A percentile compares a stretch with the other conserved stretches of the same genome.
Evolutionary conservation across 2,797 vertebrate species (phyloP).

Genomic region (Xiphophorus birchmanni): DNA sequence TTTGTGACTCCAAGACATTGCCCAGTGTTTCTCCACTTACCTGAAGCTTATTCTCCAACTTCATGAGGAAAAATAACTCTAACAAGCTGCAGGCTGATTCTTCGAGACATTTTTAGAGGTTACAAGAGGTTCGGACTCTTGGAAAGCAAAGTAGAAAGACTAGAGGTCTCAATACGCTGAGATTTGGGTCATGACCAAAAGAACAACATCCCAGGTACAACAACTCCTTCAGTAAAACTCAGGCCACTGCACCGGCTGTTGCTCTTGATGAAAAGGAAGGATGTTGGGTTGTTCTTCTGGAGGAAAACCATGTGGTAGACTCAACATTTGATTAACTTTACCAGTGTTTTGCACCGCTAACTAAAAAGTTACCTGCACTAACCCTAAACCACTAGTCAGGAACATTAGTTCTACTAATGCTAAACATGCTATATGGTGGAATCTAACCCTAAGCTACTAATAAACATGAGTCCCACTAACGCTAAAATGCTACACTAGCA

Average conservation of each 20-base stretch:
- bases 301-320: neutral
- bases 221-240: neutral
- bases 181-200: neutral
- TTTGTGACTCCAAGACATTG: slow-evolving; percentile 22
- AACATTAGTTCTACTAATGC: too few species aligned
- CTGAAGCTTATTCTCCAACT: neutral
- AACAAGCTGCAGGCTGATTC: slow-evolving; percentile 7
- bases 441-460: too few species aligned
- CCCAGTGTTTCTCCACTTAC: slow-evolving; percentile 27
- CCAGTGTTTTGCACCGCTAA: neutral
- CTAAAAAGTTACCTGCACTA: neutral
- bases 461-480: too few species aligned
- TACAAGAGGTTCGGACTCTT: neutral
- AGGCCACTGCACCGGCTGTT: neutral
- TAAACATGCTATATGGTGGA: too few species aligned
- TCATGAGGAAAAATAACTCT: slow-evolving; percentile 40
- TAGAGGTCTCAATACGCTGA: neutral
- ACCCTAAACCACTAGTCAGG: neutral
- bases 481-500: too few species aligned
- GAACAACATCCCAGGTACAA: neutral
- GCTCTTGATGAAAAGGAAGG: neutral
- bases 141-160: neutral
- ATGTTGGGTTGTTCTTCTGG: neutral
- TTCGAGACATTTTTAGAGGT: neutral
- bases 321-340: neutral